A percentile compares a stretch with the other conserved stretches of the same genome.
Conservation (phyloP, 2,113 vertebrate species). For the Cyphomyrus discorhynchus region DNA sequence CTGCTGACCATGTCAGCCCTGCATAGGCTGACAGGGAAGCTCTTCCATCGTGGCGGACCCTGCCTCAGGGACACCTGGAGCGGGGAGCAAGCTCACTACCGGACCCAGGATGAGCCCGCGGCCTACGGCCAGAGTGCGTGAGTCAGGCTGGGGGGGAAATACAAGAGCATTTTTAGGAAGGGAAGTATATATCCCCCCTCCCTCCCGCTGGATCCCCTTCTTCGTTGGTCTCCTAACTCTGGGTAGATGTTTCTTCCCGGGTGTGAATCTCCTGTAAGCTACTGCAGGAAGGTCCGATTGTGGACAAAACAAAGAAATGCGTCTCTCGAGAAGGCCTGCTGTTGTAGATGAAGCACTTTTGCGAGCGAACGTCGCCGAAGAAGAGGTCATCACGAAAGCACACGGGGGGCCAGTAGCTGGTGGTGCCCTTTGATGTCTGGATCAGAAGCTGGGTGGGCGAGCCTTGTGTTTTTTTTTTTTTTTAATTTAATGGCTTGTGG, state of each 20-base stretch:
- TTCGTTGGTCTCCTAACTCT: neutral
- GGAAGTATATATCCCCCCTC: neutral
- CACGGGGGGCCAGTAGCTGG: neutral
- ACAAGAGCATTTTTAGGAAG: neutral
- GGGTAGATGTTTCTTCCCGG: neutral
- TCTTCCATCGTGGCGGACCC: slow-evolving; percentile 56
- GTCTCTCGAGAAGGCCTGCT: neutral
- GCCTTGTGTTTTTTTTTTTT: neutral
- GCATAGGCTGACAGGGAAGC: slow-evolving; percentile 57
- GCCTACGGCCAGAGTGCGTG: slow-evolving; percentile 56
- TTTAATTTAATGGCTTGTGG: neutral
- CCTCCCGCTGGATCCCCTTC: neutral
- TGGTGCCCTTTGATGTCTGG: slow-evolving; percentile 14
- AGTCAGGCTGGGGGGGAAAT: slow-evolving; percentile 27
- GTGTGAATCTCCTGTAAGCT: neutral
- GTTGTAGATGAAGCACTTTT: slow-evolving; percentile 18
- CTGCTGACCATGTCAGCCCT: slow-evolving; percentile 52
- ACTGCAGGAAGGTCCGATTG: neutral
- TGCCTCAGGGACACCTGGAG: slow-evolving; percentile 44
- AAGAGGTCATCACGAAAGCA: neutral
- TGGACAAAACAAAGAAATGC: neutral
- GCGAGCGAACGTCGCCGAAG: neutral
- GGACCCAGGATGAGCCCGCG: slow-evolving; percentile 54
- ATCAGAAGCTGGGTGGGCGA: neutral
- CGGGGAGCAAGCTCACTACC: slow-evolving; percentile 44